These are phyloP conservation scores for Maconellicoccus hirsutus DNA, from an alignment of 1,140 invertebrate species.

Conservation along the genomic window DNA sequence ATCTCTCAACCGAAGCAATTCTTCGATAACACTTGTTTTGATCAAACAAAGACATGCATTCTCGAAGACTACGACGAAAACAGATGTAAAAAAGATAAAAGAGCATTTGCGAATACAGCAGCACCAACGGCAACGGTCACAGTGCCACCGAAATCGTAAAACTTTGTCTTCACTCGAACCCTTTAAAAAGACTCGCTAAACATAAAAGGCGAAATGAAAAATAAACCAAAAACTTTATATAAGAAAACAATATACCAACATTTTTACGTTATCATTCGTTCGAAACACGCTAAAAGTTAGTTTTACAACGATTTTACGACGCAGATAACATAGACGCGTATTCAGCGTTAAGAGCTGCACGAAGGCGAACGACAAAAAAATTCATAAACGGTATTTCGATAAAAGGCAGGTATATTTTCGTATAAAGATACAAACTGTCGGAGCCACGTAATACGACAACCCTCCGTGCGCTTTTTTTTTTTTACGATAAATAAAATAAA, in stretches of 20 bases:
- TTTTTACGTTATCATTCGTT: conserved; percentile 3
- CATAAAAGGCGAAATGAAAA: conserved; percentile 18
- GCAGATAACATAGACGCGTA: conserved; percentile 13
- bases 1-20: too few relatives aligned
- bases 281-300: neutral
- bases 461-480: too few relatives aligned
- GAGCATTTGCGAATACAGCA: too few relatives aligned
- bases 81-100: too few relatives aligned
- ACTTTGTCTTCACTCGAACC: neutral
- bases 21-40: too few relatives aligned
- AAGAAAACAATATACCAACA: conserved; percentile 21
- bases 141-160: neutral
- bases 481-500: too few relatives aligned
- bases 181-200: neutral
- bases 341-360: too few relatives aligned
- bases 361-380: neutral
- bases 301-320: conserved; percentile 20
- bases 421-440: too few relatives aligned
- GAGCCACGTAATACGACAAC: too few relatives aligned
- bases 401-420: neutral
- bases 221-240: conserved; percentile 21
- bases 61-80: too few relatives aligned
- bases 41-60: too few relatives aligned
- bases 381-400: conserved; percentile 11
- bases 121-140: too few relatives aligned